These are phyloP conservation scores for Cephus pygmeus DNA, from an alignment of 2,888 invertebrate genomes.

Conservation along the genomic window DNA sequence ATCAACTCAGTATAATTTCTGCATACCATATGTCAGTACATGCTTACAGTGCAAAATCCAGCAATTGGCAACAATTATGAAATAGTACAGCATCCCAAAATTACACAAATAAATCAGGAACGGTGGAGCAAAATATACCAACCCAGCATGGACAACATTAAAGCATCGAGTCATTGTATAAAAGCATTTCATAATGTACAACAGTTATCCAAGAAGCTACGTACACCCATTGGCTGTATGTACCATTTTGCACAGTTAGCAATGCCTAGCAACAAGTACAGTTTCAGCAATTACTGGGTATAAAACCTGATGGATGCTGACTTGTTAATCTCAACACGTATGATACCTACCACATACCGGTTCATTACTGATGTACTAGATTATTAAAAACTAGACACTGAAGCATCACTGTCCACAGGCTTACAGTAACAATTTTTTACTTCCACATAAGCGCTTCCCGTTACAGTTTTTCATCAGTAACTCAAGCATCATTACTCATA, in stretches of 20 bases:
- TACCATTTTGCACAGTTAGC: background rate
- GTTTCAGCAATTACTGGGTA: background rate
- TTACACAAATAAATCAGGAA: background rate
- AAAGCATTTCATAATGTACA: background rate
- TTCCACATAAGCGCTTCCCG: background rate
- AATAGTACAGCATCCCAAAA: background rate
- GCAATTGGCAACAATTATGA: background rate
- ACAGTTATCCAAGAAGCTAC: background rate
- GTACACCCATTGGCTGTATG: background rate
- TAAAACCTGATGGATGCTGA: background rate
- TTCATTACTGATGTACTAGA: background rate
- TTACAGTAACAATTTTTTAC: background rate
- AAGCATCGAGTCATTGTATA: background rate
- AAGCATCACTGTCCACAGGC: background rate
- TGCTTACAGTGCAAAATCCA: background rate
- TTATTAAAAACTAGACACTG: background rate
- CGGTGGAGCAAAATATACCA: background rate
- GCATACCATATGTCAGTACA: constrained; percentile 6
- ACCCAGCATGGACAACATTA: background rate
- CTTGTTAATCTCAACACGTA: background rate
- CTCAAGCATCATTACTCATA: background rate
- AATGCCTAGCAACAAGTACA: background rate
- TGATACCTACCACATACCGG: background rate
- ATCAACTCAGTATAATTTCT: constrained; percentile 32
- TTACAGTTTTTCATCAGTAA: background rate